Base-by-base conservation (phyloP, 1,140 invertebrate genomes). In the Stegodyphus mimosarum region DNA sequence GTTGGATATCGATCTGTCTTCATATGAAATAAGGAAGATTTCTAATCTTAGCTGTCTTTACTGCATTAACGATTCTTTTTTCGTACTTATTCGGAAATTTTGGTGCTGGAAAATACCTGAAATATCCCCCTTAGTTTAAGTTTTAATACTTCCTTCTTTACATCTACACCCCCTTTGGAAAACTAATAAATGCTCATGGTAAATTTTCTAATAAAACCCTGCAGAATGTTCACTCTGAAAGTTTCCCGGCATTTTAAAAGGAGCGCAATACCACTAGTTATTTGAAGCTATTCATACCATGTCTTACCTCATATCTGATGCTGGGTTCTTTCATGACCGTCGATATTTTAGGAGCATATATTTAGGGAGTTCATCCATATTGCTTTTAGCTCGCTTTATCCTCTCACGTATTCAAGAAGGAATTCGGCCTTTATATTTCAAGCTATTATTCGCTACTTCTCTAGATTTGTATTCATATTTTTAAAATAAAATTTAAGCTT, bases 161-260 rank as follows among this genome's bases (percentile, higher is more conserved):
- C 18, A 55, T 75, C 48, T 17, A 17, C 9, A 60, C 33, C 9
- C 74, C 11, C 6, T 2, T 50, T 15, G 11, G 7, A 15, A 76
- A 76, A 63, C 60, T 64, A 76, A 63, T 63, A 76, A 76, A 60
- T 6, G 10, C 18, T 49, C 18, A 9, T 49, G 55, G 33, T 50
- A 50, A 76, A 76, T 76, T 48, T 75, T 75, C 73, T 75, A 75
- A 75, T 75, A 75, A 75, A 75, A 75, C 73, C 73, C 51, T 63
- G 33, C 48, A 60, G 51, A 75, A 52, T 75, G 53, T 60, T 33
- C 55, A 75, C 33, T 33, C 3, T 50, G 60, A 75, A 75, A 75
- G 52, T 75, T 75, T 75, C 33, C 73, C 33, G 9, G 18, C 48
- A n/a, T n/a, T 75, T 75, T 75, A 75, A 75, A 75, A 74, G 55